These are phyloP conservation scores for Plebejus argus DNA, from an alignment of 2,888 invertebrate species.

Conservation along the genomic window DNA sequence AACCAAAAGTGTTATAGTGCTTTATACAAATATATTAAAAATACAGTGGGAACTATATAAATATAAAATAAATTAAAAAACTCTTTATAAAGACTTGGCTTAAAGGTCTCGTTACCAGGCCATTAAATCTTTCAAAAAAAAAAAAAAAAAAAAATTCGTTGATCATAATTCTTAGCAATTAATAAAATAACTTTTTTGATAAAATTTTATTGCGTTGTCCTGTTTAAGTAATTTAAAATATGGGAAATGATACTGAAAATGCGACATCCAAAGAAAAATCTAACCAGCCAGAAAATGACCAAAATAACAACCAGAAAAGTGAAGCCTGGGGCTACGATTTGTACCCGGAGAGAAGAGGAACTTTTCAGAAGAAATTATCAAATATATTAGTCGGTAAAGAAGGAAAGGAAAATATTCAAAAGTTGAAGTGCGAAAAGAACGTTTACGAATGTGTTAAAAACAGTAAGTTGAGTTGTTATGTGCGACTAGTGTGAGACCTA, in stretches of 20 bases:
- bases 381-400: slow-evolving; percentile 83
- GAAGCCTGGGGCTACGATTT: slow-evolving; percentile 88
- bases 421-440: slow-evolving; percentile 89
- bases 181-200: too few species aligned
- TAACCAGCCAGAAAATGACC: slow-evolving; percentile 14
- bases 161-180: neutral
- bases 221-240: neutral
- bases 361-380: slow-evolving; percentile 77
- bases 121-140: too few species aligned
- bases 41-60: too few species aligned
- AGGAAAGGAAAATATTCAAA: slow-evolving; percentile 85
- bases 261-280: neutral
- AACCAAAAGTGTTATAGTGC: too few species aligned
- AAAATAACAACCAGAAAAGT: slow-evolving; percentile 45
- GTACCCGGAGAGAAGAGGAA: slow-evolving; percentile 89
- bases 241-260: slow-evolving; percentile 28
- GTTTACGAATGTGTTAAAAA: slow-evolving; percentile 87
- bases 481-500: neutral
- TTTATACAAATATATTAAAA: too few species aligned
- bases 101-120: too few species aligned
- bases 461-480: slow-evolving; percentile 71
- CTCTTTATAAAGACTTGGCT: too few species aligned
- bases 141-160: too few species aligned
- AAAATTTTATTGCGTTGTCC: neutral
- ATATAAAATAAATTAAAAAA: too few species aligned